phyloP scores from a whole-genome alignment of 1,140 invertebrate species.

The Zaprionus capensis region DNA sequence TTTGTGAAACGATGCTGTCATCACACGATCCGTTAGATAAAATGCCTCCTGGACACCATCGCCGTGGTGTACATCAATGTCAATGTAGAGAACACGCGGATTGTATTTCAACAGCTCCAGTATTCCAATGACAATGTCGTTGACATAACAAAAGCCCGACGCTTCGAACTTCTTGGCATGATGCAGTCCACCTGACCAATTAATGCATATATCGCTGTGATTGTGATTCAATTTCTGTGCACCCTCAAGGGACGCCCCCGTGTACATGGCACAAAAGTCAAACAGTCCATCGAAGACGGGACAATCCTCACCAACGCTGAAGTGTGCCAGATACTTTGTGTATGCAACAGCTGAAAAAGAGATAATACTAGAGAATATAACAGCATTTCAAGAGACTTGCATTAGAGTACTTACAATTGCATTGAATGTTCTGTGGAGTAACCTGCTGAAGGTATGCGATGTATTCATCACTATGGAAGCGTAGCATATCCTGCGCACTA shows the following conservation, averaged over 20 bases:
- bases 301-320: conserved; percentile 99
- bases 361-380: background rate
- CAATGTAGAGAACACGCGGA: conserved; percentile 98
- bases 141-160: conserved; percentile 88
- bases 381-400: background rate
- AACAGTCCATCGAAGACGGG: conserved; percentile 99
- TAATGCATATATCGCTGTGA: conserved; percentile 98
- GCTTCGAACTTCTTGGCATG: conserved; percentile 99
- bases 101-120: conserved; percentile 98
- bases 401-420: conserved; percentile 85
- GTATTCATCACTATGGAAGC: conserved; percentile 99
- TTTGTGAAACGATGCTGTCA: conserved; percentile 99
- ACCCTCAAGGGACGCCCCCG: conserved; percentile 97
- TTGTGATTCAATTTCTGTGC: conserved; percentile 97
- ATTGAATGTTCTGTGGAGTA: conserved; percentile 95
- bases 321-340: conserved; percentile 96
- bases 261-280: conserved; percentile 99
- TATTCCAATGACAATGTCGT: conserved; percentile 99
- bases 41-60: conserved; percentile 99
- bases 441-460: conserved; percentile 98
- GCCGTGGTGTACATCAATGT: conserved; percentile 99
- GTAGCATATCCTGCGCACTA: conserved; percentile 97
- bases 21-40: conserved; percentile 98
- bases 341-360: conserved; percentile 86
- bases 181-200: conserved; percentile 99